Evolutionary conservation across 2,113 vertebrate genomes (phyloP).

Genomic region (Apteryx mantelli): DNA sequence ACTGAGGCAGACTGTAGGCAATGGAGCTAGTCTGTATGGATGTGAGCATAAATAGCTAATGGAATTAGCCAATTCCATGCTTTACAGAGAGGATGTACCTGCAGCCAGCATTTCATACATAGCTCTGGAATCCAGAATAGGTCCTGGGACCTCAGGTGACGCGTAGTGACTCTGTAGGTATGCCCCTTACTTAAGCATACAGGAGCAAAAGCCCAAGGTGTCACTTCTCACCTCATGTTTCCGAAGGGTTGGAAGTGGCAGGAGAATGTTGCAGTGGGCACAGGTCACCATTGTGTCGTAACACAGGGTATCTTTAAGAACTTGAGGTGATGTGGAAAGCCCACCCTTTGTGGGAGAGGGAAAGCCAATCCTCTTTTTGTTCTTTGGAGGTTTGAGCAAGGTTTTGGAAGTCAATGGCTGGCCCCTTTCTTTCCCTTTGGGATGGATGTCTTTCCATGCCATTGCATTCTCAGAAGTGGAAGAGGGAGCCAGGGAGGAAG

Average conservation of each 20-base stretch:
- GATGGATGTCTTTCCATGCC: conserved; percentile 9
- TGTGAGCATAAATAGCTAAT: not conserved
- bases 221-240: conserved; percentile 56
- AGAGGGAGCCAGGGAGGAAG: not conserved
- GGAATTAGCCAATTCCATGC: not conserved
- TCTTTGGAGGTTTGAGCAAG: not conserved
- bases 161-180: not conserved
- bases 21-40: not conserved
- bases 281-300: conserved; percentile 43
- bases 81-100: not conserved
- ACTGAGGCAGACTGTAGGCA: not conserved
- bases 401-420: not conserved
- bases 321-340: not conserved
- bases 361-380: not conserved
- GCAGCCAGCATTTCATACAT: not conserved
- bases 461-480: not conserved
- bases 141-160: not conserved
- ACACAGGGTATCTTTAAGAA: not conserved
- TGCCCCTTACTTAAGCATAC: not conserved
- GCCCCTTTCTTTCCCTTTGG: conserved; percentile 17
- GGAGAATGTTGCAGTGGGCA: conserved; percentile 55
- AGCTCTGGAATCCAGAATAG: not conserved
- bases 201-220: not conserved
- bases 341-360: not conserved
- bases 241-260: conserved; percentile 39